Conservation (phyloP, 2,888 invertebrate species). For the Melieria omissa region DNA sequence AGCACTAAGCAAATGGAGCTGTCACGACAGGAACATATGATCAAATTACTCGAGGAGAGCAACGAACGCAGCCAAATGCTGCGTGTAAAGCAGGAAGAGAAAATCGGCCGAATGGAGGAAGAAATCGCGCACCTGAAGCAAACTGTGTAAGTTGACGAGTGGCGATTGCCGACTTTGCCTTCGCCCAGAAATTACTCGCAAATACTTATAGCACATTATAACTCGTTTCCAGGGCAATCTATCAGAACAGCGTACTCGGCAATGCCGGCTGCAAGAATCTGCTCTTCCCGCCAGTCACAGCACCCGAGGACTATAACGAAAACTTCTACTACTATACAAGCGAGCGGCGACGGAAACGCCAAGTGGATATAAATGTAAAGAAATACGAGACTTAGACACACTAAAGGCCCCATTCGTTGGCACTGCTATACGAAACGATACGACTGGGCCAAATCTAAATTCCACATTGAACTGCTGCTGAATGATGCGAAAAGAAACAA, state of each 20-base stretch:
- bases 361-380: constrained; percentile 54
- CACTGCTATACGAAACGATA: no score
- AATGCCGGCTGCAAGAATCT: constrained; percentile 36
- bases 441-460: no score
- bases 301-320: constrained; percentile 42
- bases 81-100: constrained; percentile 59
- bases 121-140: constrained; percentile 55
- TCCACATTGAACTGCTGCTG: no score
- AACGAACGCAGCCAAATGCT: constrained; percentile 52
- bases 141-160: constrained; percentile 54
- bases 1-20: constrained; percentile 57
- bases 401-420: no score
- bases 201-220: background rate
- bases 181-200: background rate
- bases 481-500: no score
- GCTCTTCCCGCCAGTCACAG: constrained; percentile 38
- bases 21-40: constrained; percentile 55
- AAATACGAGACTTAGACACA: constrained; percentile 50
- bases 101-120: constrained; percentile 53
- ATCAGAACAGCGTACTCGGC: constrained; percentile 45
- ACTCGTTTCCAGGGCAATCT: constrained; percentile 41
- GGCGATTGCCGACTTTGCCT: background rate
- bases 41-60: constrained; percentile 59
- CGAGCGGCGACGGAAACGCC: constrained; percentile 53
- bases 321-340: constrained; percentile 48